Evolutionary conservation across 2,113 vertebrate genomes (phyloP), one percentile per base, ranked within the genome.

Genomic region (Struthio camelus): DNA sequence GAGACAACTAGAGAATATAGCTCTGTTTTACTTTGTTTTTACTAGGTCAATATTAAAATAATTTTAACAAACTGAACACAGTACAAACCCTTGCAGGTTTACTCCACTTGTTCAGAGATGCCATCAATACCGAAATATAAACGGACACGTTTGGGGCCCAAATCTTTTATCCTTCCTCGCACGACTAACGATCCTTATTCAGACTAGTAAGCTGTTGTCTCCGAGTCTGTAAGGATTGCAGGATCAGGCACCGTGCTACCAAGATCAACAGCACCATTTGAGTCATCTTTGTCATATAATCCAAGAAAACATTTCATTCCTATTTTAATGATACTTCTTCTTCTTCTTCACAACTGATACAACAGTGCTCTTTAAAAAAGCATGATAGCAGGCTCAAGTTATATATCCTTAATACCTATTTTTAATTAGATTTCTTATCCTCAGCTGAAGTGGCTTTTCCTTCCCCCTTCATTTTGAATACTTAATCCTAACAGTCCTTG

Each of bases 401-500:
- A 88, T 84, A 90, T 80, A 95, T 61, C 87, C 86, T 80, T 95
- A 95, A 95, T 94, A 95, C 95, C 4, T 6, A 93, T 94, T 97
- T 97, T 97, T 98, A 98, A 97, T 98, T 97, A 98, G 96, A 97
- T 97, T 96, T 94, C 87, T 97, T 96, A 95, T 95, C 93, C 51
- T 14, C 87, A 93, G 97, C 97, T 98, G 95, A 97, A 97, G 97
- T 96, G 94, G 97, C 94, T 97, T 97, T 85, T 59, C 95, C 96
- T 97, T 96, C 89, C 93, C 90, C 95, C 95, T 98, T 97, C 97
- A 97, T 98, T 97, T 97, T 94, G 93, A 97, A 98, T 96, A 88
- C 97, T 97, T 98, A 98, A 98, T 98, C 98, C 96, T 97, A 97
- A 96, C 96, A 97, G 97, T 97, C 96, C 97, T 98, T 96, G 95